Base-by-base conservation (phyloP, 2,888 invertebrate genomes). In the Eueremaeus valkanovi region DNA sequence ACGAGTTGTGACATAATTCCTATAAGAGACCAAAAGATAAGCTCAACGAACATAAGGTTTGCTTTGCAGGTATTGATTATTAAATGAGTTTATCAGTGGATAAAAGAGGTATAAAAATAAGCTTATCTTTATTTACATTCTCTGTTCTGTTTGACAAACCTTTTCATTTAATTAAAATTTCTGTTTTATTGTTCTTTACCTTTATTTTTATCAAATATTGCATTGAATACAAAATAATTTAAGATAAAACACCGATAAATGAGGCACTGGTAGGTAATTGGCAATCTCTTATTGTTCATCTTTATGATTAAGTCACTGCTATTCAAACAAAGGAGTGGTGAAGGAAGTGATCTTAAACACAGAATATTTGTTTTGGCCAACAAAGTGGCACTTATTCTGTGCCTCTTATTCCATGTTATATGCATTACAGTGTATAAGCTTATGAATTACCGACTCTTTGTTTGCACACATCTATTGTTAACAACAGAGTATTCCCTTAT, bases 331-430 rank as follows among this genome's bases (percentile, higher is more conserved):
- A 45, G 70, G 45, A 45, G 40, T 24, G 70, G 40, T 21, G 63
- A 36, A 45, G 70, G 70, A 70, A 70, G 70, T 70, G 70, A 45
- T 70, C 70, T 45, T 45, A 45, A 45, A n/a, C n/a, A n/a, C n/a
- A n/a, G n/a, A 70, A 70, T 70, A 45, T 70, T 70, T 70, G 45
- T 29, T 70, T 70, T 45, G 70, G 42, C 42, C 45, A 70, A 6
- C 9, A 27, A 27, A 70, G 70, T 70, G 70, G 6, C 70, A 70
- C 27, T 45, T 70, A 24, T 70, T 18, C 6, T 70, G 24, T 70
- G 24, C 24, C 11, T 21, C n/a, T 27, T 45, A 45, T 70, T 1
- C 1, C 24, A 70, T 70, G 18, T 45, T 70, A 42, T 70, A 70
- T 45, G n/a, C n/a, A n/a, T n/a, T n/a, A n/a, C 29, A 58, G 29